Conservation (phyloP, 2,797 vertebrate species). For the Sebastes variabilis region DNA sequence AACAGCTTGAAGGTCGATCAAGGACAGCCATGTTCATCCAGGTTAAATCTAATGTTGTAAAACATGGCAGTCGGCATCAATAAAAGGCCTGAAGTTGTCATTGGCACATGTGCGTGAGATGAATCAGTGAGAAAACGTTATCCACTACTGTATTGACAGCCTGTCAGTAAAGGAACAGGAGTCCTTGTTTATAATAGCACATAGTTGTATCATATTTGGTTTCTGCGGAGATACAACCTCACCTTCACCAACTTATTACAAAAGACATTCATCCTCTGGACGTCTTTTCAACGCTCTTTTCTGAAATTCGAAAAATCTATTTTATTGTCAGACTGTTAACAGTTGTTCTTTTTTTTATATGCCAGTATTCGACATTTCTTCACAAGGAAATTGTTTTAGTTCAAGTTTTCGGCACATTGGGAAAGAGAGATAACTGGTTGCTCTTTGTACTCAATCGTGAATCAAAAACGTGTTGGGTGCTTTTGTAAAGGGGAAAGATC, state of each 20-base stretch:
- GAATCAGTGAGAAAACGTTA: slow-evolving; percentile 10
- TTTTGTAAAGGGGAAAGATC: neutral
- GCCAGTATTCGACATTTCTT: neutral
- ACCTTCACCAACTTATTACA: slow-evolving; percentile 24
- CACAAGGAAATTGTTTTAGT: neutral
- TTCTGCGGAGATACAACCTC: neutral
- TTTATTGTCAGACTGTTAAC: neutral
- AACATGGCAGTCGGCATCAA: neutral
- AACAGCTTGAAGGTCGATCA: slow-evolving; percentile 16
- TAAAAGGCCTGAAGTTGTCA: slow-evolving; percentile 4
- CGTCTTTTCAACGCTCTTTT: slow-evolving; percentile 10
- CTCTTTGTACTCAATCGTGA: fast-evolving
- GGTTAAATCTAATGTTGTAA: slow-evolving; percentile 14
- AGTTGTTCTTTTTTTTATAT: neutral
- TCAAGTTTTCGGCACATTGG: neutral
- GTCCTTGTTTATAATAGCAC: slow-evolving; percentile 6
- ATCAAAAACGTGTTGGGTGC: neutral
- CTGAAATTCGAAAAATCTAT: neutral
- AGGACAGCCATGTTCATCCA: neutral
- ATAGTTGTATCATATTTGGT: slow-evolving; percentile 4
- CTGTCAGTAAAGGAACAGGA: neutral
- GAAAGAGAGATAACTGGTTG: neutral
- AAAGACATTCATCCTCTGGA: slow-evolving; percentile 14
- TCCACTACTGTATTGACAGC: slow-evolving; percentile 1
- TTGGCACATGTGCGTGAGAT: neutral